phyloP scores from a whole-genome alignment of 2,113 vertebrate genomes.

The Myotis lucifugus region DNA sequence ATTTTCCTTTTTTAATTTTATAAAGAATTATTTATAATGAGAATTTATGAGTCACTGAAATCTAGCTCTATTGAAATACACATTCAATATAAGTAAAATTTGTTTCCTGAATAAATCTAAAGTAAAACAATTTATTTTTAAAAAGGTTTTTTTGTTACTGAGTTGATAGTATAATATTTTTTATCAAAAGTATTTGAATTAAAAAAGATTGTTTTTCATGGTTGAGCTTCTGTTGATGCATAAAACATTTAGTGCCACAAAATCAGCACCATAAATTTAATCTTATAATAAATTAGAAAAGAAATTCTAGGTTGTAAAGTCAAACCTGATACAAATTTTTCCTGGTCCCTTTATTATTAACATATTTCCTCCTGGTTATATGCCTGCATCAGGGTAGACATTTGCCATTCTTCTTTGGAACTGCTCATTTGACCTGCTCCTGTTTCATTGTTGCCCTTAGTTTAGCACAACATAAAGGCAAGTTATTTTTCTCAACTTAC shows the following conservation, averaged over 20 bases:
- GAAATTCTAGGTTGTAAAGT: background rate
- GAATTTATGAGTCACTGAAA: background rate
- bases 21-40: slow-evolving; percentile 33
- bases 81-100: background rate
- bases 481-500: background rate
- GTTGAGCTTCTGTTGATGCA: background rate
- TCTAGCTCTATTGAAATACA: background rate
- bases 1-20: slow-evolving; percentile 21
- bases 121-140: background rate
- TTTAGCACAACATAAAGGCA: background rate
- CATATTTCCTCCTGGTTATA: background rate
- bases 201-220: slow-evolving; percentile 20
- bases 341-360: background rate
- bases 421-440: background rate
- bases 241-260: background rate
- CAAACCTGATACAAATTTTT: background rate
- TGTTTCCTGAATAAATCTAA: slow-evolving; percentile 18
- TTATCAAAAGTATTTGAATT: background rate
- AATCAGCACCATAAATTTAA: background rate
- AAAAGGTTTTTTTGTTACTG: background rate
- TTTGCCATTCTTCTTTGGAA: background rate
- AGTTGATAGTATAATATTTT: slow-evolving; percentile 24
- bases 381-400: background rate
- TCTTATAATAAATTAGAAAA: background rate
- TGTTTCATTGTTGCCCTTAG: background rate